Evolutionary conservation across 2,797 vertebrate species (phyloP), one percentile per base, ranked within the genome.

Genomic region (Melanotaenia maccullochi): DNA sequence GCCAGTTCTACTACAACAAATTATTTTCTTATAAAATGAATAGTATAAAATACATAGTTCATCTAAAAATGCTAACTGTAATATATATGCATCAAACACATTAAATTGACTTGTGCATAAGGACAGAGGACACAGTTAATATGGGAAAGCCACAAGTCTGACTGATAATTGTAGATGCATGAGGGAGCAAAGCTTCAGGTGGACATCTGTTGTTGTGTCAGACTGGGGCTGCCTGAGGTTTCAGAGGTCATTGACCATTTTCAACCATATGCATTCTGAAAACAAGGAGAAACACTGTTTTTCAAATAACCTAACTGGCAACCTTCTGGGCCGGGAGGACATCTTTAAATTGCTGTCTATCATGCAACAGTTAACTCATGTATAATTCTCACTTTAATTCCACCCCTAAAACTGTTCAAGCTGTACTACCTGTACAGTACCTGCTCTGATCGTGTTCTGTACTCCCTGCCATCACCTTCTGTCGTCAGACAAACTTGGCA

Each of bases 401-500:
- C 30, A 66, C 56, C 64, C 60, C 22, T 8, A 55, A 75, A 78
- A 68, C 44, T 61, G 51, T 70, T n/a, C 67, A 65, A 11, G 58
- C 55, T 68, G 68, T 32, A 61, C 47, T 20, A 30, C 60, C 65
- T 77, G 58, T 22, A n/a, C n/a, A n/a, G n/a, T n/a, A 57, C 67
- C 36, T 42, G 51, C 71, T 85, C 63, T 64, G 71, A 82, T 85
- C 59, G 52, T 56, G 65, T 40, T 56, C 49, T 71, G 60, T 36
- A 54, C 78, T 58, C 59, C 58, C 54, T 51, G 73, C 76, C 65
- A 42, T 79, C 67, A 60, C 71, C 61, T 77, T 73, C 78, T 68
- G 65, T 73, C 67, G 51, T 79, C 77, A 82, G 73, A 71, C 70
- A 75, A 69, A 83, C 71, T 47, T 78, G 71, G 71, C 75, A 77